phyloP scores from a whole-genome alignment of 2,797 vertebrate species.

The Helarctos malayanus region DNA sequence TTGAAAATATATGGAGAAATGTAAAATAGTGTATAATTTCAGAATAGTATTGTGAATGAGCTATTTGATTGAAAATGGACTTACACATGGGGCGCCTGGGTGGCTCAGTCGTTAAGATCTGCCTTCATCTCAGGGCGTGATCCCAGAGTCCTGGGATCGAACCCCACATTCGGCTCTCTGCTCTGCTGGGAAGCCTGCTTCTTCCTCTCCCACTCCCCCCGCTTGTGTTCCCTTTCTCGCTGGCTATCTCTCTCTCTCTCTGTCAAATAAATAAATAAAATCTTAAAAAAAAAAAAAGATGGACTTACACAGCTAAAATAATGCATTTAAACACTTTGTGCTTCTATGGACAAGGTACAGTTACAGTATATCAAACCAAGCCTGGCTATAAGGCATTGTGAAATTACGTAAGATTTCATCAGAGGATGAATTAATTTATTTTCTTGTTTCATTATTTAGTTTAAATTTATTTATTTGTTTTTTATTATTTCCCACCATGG shows the following conservation, averaged over 20 bases:
- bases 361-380: not conserved
- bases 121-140: too few species aligned
- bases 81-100: not conserved
- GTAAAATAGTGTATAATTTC: not conserved
- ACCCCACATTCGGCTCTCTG: too few species aligned
- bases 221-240: too few species aligned
- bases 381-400: not conserved
- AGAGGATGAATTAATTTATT: slow-evolving; percentile 41
- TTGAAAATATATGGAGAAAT: slow-evolving; percentile 56
- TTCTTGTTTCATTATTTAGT: slow-evolving; percentile 36
- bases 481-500: not conserved
- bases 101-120: too few species aligned
- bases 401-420: slow-evolving; percentile 43
- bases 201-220: too few species aligned
- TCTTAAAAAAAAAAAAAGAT: not conserved
- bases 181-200: too few species aligned
- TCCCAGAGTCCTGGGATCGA: too few species aligned
- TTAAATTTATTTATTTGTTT: not conserved
- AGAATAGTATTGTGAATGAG: not conserved
- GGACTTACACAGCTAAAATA: slow-evolving; percentile 10
- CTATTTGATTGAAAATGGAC: slow-evolving; percentile 17
- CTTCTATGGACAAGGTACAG: not conserved
- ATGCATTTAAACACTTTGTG: not conserved
- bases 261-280: too few species aligned
- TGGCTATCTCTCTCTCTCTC: too few species aligned